Evolutionary conservation across 2,797 vertebrate species (phyloP).

Genomic region (Phoxinus dragarum): DNA sequence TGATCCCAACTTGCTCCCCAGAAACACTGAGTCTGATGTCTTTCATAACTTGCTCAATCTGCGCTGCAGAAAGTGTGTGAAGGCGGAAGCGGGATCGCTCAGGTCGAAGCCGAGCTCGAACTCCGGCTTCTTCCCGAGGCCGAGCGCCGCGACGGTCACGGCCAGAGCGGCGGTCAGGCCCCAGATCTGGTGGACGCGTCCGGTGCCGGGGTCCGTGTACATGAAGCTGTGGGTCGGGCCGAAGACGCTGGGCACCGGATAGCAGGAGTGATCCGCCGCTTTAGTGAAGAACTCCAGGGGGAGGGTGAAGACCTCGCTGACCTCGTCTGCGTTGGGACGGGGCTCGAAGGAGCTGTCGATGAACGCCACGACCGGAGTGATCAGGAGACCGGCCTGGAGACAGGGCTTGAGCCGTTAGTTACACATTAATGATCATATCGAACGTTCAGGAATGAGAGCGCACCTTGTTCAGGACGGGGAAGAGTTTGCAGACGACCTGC

Average conservation of each 20-base stretch:
- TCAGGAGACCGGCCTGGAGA: constrained; percentile 76
- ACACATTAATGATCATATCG: background rate
- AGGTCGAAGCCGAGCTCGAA: constrained; percentile 83
- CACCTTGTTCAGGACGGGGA: constrained; percentile 83
- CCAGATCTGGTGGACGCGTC: constrained; percentile 80
- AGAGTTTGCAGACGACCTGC: constrained; percentile 84
- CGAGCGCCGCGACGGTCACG: constrained; percentile 78
- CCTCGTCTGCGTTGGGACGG: constrained; percentile 86
- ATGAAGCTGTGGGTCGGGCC: constrained; percentile 77
- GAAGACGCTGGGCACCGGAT: constrained; percentile 24
- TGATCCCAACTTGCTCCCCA: too few species aligned
- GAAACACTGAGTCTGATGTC: background rate
- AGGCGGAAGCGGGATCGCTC: constrained; percentile 72
- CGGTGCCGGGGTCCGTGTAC: constrained; percentile 75
- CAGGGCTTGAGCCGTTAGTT: constrained; percentile 22
- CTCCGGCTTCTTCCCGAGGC: constrained; percentile 78
- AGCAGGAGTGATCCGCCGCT: constrained; percentile 70
- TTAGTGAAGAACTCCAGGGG: constrained; percentile 88
- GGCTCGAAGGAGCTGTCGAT: constrained; percentile 85
- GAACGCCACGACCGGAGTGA: constrained; percentile 91
- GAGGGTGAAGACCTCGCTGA: constrained; percentile 86
- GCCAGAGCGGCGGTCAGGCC: constrained; percentile 87
- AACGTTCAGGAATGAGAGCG: too few species aligned
- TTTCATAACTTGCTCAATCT: constrained; percentile 83
- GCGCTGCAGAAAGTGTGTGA: constrained; percentile 71